Conservation (phyloP, 2,888 invertebrate genomes). For the Druceiella hillmani region DNA sequence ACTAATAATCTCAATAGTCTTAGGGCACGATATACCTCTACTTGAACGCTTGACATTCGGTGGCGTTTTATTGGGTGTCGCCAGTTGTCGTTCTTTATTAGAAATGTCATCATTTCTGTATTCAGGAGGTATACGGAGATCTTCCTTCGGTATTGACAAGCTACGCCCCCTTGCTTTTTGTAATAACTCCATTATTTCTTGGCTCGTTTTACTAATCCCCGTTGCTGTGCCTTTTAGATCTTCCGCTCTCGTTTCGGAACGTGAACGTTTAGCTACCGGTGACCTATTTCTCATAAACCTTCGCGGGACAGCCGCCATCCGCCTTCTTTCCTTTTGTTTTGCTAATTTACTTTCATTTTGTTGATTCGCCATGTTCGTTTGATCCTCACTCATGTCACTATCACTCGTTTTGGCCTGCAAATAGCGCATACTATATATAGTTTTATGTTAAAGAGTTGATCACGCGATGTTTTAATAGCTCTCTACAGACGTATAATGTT, state of each 20-base stretch:
- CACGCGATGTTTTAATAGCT: no score
- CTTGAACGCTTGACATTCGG: constrained; percentile 32
- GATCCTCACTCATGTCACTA: constrained; percentile 54
- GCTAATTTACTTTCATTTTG: constrained; percentile 27
- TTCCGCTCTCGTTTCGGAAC: constrained; percentile 50
- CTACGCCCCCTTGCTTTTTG: constrained; percentile 47
- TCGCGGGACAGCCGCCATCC: constrained; percentile 37
- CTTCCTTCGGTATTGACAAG: constrained; percentile 49
- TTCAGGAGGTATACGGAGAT: constrained; percentile 36
- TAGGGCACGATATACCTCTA: constrained; percentile 47
- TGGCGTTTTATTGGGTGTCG: constrained; percentile 50
- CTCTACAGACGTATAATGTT: no score
- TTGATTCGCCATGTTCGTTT: constrained; percentile 33
- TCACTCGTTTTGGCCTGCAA: constrained; percentile 54
- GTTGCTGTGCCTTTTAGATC: constrained; percentile 36
- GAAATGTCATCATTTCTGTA: no score
- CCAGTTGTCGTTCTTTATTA: constrained; percentile 43
- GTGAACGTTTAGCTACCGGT: constrained; percentile 49
- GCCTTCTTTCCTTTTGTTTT: constrained; percentile 33
- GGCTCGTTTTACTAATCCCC: constrained; percentile 45
- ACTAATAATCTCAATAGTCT: constrained; percentile 49
- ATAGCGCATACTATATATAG: constrained; percentile 34
- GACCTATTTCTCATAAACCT: constrained; percentile 42
- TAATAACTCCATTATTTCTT: constrained; percentile 47
- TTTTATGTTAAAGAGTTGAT: constrained; percentile 18